Base-by-base conservation (phyloP, 2,113 vertebrate species). In the Rhinopithecus roxellana region DNA sequence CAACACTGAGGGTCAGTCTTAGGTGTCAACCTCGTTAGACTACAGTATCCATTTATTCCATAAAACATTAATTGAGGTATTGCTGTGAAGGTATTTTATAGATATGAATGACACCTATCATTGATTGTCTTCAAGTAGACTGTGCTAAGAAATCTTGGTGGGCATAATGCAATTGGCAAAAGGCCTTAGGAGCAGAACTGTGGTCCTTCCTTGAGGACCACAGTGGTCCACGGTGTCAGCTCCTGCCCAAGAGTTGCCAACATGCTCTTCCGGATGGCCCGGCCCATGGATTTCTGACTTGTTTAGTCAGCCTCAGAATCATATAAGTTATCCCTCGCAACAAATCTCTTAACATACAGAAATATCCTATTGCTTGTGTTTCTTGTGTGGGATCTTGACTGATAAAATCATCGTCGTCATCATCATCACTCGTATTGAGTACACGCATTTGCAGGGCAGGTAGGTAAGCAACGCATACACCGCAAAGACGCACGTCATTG, bases 181-280 rank as follows among this genome's bases (percentile, higher is more conserved):
- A 77, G 83, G 12, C 35, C 8, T 23, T 10, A 59, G 38, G 6
- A 64, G 52, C 17, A 14, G 48, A 86, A 32, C 0, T 3, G 38
- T 55, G 38, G 9, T 11, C 25, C 8, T 81, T 35, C 59, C 30
- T 43, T 30, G 57, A 72, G 27, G 35, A 64, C 61, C 27, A 32
- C 27, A 67, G 4, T 43, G 50, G 35, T 45, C 40, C 13, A 4
- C 2, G 27, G 5, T 2, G 1, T 23, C 1, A 1, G 9, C 13
- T 16, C 20, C 64, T 61, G 5, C 22, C 30, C 35, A 32, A 91
- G 30, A 38, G 69, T 59, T 17, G n/a, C 23, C 23, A n/a, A 25
- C 38, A 14, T 35, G 8, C 4, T 40, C 2, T 38, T 85, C 52
- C 70, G 30, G 22, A 52, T 30, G 11, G 23, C 35, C 13, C 64